phyloP scores from a whole-genome alignment of 2,888 invertebrate species.

The Eudasyphora cyanicolor region DNA sequence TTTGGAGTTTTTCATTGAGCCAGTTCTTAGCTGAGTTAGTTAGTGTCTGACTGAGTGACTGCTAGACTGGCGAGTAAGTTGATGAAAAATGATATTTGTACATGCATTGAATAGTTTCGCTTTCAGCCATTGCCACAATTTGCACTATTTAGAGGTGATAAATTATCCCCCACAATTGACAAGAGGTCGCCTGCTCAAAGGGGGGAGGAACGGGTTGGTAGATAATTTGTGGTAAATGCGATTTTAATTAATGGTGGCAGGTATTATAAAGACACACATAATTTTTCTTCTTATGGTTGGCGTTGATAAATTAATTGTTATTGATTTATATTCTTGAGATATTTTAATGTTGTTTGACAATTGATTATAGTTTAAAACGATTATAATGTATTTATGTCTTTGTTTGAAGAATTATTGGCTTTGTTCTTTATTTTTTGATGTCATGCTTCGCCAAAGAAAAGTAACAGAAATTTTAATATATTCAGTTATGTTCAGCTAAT shows the following conservation, averaged over 20 bases:
- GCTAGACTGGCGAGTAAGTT: conserved; percentile 1
- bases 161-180: conserved; percentile 20
- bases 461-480: too few species aligned
- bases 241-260: conserved; percentile 45
- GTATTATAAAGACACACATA: neutral
- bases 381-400: too few species aligned
- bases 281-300: neutral
- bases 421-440: too few species aligned
- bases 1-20: neutral
- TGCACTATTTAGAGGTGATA: conserved; percentile 29
- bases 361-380: neutral
- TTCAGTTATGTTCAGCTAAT: too few species aligned
- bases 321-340: neutral
- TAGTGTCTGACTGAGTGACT: conserved; percentile 8
- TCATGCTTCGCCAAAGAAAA: too few species aligned
- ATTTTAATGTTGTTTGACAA: neutral
- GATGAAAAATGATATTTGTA: conserved; percentile 9
- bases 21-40: neutral
- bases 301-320: conserved; percentile 24
- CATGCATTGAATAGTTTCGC: neutral
- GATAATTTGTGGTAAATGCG: conserved; percentile 25
- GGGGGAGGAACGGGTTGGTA: too few species aligned
- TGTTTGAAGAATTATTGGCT: too few species aligned
- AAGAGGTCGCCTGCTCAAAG: neutral
- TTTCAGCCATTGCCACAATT: neutral